These are phyloP conservation scores for Hippocampus abdominalis DNA, from an alignment of 2,113 vertebrate genomes.

Conservation along the genomic window DNA sequence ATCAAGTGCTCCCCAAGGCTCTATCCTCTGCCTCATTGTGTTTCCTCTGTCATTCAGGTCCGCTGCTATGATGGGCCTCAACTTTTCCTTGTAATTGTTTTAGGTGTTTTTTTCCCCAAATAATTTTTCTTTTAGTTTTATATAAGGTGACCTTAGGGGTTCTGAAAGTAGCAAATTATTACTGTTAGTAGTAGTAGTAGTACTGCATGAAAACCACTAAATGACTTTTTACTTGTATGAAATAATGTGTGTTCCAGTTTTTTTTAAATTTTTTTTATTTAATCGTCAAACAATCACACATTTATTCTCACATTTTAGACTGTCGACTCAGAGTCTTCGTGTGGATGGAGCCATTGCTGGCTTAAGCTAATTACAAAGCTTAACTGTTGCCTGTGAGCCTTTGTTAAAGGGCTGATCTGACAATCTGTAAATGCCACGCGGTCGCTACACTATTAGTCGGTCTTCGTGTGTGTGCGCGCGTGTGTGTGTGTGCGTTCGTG, in stretches of 20 bases:
- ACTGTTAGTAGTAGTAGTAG: background rate
- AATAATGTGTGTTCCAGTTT: background rate
- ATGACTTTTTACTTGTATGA: no score
- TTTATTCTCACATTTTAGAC: slow-evolving; percentile 14
- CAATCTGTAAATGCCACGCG: slow-evolving; percentile 73
- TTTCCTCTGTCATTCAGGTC: background rate
- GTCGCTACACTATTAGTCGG: slow-evolving; percentile 55
- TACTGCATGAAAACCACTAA: background rate
- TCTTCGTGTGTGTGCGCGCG: slow-evolving; percentile 8
- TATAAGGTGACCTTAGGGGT: background rate
- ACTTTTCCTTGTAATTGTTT: background rate
- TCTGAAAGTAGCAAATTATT: background rate
- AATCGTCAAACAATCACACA: background rate
- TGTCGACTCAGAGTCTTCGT: slow-evolving; percentile 19
- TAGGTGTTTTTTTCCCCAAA: background rate
- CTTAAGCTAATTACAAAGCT: slow-evolving; percentile 67
- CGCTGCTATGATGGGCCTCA: background rate
- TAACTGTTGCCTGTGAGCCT: slow-evolving; percentile 61
- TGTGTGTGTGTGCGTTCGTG: slow-evolving; percentile 26
- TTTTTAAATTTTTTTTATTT: background rate
- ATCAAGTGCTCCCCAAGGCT: background rate
- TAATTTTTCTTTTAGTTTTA: background rate
- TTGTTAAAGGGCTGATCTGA: slow-evolving; percentile 62
- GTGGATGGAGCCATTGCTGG: slow-evolving; percentile 43
- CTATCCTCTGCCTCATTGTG: background rate